Conservation (phyloP, 2,113 vertebrate species). For the Barbus barbus region DNA sequence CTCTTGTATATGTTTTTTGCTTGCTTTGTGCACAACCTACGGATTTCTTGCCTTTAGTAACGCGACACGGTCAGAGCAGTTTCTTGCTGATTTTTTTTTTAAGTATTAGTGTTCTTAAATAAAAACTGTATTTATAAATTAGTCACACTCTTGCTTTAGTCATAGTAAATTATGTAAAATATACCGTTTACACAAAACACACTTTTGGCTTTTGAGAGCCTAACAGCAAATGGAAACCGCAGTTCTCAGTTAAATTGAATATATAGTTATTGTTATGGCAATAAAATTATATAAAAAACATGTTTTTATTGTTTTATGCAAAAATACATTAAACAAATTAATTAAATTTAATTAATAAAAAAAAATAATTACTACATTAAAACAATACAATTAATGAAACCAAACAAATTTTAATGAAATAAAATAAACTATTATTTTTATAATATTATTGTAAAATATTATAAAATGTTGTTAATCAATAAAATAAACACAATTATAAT, state of each 20-base stretch:
- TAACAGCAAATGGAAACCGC: not conserved
- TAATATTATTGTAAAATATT: no score
- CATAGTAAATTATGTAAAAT: not conserved
- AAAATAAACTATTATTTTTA: no score
- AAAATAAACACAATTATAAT: no score
- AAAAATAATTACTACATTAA: no score
- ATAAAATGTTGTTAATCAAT: no score
- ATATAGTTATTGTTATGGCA: not conserved
- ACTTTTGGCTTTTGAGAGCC: not conserved
- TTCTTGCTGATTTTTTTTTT: not conserved
- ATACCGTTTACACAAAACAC: not conserved
- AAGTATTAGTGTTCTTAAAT: not conserved
- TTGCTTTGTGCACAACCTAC: not conserved
- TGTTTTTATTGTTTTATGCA: no score
- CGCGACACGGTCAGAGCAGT: not conserved
- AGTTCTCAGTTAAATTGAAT: not conserved
- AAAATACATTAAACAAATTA: no score
- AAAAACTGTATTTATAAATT: not conserved
- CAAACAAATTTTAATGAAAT: no score
- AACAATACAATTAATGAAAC: no score
- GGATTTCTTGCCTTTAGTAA: not conserved
- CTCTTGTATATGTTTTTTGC: not conserved
- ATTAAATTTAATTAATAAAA: no score
- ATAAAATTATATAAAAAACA: no score
- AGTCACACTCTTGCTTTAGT: slow-evolving; percentile 1